These are phyloP conservation scores for Ictalurus furcatus DNA, from an alignment of 2,113 vertebrate genomes.

Conservation along the genomic window DNA sequence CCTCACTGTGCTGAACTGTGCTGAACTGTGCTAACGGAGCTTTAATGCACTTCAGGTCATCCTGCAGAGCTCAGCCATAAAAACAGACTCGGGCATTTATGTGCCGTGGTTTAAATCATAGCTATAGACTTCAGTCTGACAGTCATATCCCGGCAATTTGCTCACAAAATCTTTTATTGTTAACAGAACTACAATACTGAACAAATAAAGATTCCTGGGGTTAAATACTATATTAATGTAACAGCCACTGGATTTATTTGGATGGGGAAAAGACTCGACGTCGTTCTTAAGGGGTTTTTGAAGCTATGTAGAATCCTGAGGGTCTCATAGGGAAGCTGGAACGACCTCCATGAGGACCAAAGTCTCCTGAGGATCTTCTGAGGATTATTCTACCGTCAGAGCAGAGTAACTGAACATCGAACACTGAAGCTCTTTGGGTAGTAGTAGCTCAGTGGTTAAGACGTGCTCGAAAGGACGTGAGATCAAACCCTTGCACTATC, in stretches of 20 bases:
- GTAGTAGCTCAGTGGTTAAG: no score
- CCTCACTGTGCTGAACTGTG: conserved; percentile 54
- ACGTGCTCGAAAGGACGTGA: no score
- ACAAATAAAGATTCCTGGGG: conserved; percentile 56
- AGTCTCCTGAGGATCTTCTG: neutral
- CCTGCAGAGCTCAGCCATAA: conserved; percentile 60
- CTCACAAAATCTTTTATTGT: conserved; percentile 65
- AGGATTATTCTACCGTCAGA: neutral
- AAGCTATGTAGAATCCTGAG: neutral
- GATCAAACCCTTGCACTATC: no score
- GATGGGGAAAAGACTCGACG: neutral
- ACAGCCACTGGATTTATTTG: neutral
- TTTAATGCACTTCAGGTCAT: conserved; percentile 65
- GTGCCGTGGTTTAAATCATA: conserved; percentile 67
- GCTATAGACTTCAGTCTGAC: conserved; percentile 67
- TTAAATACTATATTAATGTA: neutral
- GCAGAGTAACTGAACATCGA: neutral
- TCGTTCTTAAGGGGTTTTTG: neutral
- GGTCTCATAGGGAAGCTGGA: neutral
- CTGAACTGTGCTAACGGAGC: conserved; percentile 59
- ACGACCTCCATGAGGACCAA: neutral
- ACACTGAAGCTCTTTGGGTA: no score
- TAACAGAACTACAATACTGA: conserved; percentile 64
- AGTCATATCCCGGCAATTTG: conserved; percentile 68
- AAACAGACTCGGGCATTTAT: conserved; percentile 66